phyloP scores from a whole-genome alignment of 2,888 invertebrate genomes.

The Tethea ocularis region DNA sequence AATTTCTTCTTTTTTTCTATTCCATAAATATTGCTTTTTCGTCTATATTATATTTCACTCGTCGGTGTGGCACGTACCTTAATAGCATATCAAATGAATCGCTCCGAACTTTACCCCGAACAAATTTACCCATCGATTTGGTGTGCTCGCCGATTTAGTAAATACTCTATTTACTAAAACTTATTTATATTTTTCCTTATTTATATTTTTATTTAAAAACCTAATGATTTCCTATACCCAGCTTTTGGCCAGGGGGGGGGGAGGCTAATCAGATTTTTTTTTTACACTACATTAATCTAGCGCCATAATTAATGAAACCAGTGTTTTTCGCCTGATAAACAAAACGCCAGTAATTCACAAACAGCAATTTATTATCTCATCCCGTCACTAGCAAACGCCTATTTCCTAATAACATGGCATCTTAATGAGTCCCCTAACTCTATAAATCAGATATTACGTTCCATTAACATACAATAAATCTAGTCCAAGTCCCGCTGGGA shows the following conservation, averaged over 20 bases:
- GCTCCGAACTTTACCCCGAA: constrained; percentile 3
- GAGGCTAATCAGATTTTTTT: too few relatives aligned
- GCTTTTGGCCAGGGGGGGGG: too few relatives aligned
- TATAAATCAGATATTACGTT: not conserved
- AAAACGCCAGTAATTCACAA: not conserved
- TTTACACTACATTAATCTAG: not conserved
- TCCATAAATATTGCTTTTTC: not conserved
- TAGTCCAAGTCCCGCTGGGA: not conserved
- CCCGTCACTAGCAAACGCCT: not conserved
- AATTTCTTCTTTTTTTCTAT: too few relatives aligned
- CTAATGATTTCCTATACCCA: too few relatives aligned
- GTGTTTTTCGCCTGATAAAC: too few relatives aligned
- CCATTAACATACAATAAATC: not conserved
- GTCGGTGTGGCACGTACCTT: not conserved
- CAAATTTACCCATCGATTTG: not conserved
- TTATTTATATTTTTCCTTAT: not conserved
- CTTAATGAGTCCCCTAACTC: not conserved
- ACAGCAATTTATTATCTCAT: not conserved
- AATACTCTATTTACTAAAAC: not conserved
- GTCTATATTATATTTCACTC: not conserved
- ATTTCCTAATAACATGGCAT: not conserved
- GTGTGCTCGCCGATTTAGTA: not conserved
- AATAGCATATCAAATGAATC: constrained; percentile 1
- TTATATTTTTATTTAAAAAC: not conserved
- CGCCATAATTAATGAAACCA: too few relatives aligned